phyloP scores from a whole-genome alignment of 2,797 vertebrate genomes.

The Podarcis siculus region DNA sequence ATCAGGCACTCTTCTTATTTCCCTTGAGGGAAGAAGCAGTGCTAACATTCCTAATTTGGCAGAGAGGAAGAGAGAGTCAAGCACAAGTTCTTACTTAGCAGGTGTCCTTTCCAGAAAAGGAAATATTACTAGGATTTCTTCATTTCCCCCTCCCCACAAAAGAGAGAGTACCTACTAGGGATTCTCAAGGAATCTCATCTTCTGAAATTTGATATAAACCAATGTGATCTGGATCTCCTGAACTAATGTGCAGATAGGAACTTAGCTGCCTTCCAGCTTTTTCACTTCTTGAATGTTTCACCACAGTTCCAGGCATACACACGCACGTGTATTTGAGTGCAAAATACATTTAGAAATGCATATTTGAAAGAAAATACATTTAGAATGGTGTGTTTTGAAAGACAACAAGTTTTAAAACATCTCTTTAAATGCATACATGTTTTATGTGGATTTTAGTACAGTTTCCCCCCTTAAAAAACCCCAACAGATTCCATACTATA shows the following conservation, averaged over 20 bases:
- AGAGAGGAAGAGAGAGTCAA: not conserved
- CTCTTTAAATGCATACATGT: too few relatives aligned
- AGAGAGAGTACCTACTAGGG: not conserved
- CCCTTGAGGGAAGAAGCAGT: not conserved
- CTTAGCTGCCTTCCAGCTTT: not conserved
- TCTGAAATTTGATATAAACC: not conserved
- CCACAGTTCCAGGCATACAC: not conserved
- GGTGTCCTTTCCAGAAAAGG: not conserved
- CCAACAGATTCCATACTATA: too few relatives aligned
- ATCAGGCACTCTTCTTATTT: not conserved
- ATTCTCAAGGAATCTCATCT: not conserved
- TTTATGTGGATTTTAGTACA: too few relatives aligned
- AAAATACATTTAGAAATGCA: too few relatives aligned
- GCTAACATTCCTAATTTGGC: not conserved
- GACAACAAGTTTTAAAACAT: not conserved
- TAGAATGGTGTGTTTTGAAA: not conserved
- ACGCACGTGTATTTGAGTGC: too few relatives aligned
- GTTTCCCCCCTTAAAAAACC: fast-evolving
- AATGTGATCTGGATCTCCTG: not conserved
- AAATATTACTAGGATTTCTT: not conserved
- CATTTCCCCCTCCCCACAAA: not conserved
- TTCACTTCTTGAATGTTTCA: not conserved
- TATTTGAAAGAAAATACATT: not conserved
- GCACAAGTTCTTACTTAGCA: not conserved
- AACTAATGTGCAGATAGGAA: not conserved